phyloP scores from a whole-genome alignment of 1,140 invertebrate genomes.

The Apolygus lucorum region DNA sequence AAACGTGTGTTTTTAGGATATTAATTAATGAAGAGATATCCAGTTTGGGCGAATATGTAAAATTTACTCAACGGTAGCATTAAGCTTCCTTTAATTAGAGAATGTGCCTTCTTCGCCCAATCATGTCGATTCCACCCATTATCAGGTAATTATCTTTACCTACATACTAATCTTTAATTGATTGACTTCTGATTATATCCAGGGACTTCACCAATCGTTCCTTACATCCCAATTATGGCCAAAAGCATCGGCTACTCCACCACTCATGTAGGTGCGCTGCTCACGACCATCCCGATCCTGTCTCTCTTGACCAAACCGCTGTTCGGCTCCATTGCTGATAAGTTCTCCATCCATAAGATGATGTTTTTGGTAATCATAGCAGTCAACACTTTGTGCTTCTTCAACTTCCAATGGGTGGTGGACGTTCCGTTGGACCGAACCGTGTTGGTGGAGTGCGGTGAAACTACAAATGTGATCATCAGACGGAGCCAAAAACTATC shows the following conservation, averaged over 20 bases:
- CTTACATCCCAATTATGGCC: neutral
- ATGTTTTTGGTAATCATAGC: neutral
- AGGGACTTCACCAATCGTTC: neutral
- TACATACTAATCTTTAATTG: too few relatives aligned
- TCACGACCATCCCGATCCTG: slow-evolving; percentile 10
- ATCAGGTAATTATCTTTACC: too few relatives aligned
- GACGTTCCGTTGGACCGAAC: neutral
- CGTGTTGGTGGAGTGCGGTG: neutral
- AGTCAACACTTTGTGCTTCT: neutral
- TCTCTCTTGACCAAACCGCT: neutral
- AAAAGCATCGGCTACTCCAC: neutral
- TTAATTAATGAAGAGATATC: too few relatives aligned
- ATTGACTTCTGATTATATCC: too few relatives aligned
- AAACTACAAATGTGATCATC: neutral
- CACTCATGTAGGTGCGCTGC: neutral
- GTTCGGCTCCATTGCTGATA: neutral
- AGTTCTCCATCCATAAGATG: neutral
- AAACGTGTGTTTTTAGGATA: too few relatives aligned
- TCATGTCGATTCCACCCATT: too few relatives aligned
- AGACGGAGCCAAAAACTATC: neutral
- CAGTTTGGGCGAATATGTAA: too few relatives aligned
- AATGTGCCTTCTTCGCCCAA: too few relatives aligned
- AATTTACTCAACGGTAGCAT: too few relatives aligned
- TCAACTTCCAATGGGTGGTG: neutral
- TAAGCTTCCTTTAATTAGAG: too few relatives aligned